Evolutionary conservation across 2,797 vertebrate species (phyloP), one percentile per base, ranked within the genome.

Genomic region (Enteromius mattozi): DNA sequence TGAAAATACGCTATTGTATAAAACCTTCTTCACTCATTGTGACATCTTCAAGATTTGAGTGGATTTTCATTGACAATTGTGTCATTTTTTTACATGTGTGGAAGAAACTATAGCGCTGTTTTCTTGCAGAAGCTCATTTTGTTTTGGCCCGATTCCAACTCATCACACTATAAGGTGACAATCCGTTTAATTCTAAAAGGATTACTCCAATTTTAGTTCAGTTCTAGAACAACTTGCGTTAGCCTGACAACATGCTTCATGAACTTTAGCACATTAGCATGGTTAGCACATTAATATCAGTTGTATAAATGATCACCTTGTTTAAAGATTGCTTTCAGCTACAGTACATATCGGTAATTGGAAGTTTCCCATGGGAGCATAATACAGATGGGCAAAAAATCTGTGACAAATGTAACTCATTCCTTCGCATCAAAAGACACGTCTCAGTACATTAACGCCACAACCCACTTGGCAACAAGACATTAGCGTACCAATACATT

Each of bases 371-470:
- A 13, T 49, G 42, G 61, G 27, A 49, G 47, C 27, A 10, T 27
- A n/a, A 47, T 33, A 79, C 56, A 63, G 40, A 79, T 56, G 76
- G 3, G 66, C 21, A 27, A 61, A 42, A 65, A 63, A 74, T 72
- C 54, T 42, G 54, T 82, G 88, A 87, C 88, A 85, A 89, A 91
- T 88, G 83, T 89, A 69, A 71, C 77, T 79, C 86, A 76, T 65
- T 81, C 85, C 66, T 74, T 69, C 37, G 59, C 78, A 24, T 75
- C 86, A 78, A 87, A 91, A 91, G 89, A 87, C 81, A 89, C 88
- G 88, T 78, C 33, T 87, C 35, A 78, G 86, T 72, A 89, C 84
- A 90, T 92, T 92, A 93, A 90, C 90, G 91, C 90, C 66, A 68
- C 91, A 90, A 92, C 16, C 40, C 27, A 61, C 40, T n/a, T 35